These are phyloP conservation scores for Tachina fera DNA, from an alignment of 2,888 invertebrate species.

Conservation along the genomic window DNA sequence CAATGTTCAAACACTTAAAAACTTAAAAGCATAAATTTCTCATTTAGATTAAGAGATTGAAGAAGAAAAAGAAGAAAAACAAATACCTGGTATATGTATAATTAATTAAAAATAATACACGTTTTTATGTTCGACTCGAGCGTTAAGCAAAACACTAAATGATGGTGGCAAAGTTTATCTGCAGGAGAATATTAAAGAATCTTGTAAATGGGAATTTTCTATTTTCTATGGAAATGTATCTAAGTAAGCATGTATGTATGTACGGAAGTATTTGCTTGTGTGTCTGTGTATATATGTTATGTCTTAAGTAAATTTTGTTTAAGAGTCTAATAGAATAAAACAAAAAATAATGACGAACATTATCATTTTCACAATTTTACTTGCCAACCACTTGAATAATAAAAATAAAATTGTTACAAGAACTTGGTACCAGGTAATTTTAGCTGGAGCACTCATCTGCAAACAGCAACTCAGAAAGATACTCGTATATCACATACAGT, in stretches of 20 bases:
- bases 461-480: conserved; percentile 30
- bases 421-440: conserved; percentile 15
- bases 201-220: neutral
- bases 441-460: conserved; percentile 3
- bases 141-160: conserved; percentile 1
- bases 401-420: neutral
- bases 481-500: conserved; percentile 43
- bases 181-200: conserved; percentile 1
- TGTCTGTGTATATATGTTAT: conserved; percentile 9
- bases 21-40: conserved; percentile 43
- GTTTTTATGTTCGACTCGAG: conserved; percentile 4
- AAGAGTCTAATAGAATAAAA: conserved; percentile 40
- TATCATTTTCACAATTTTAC: conserved; percentile 30
- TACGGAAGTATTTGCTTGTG: neutral
- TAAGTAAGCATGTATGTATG: neutral
- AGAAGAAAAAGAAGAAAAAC: neutral
- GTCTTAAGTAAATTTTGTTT: conserved; percentile 29
- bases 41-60: conserved; percentile 47
- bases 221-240: neutral
- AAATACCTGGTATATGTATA: conserved; percentile 15
- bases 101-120: conserved; percentile 58
- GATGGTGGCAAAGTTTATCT: conserved; percentile 31
- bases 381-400: conserved; percentile 31
- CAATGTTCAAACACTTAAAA: conserved; percentile 24
- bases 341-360: conserved; percentile 42